These are phyloP conservation scores for Eidolon helvum DNA, from an alignment of 2,113 vertebrate species.

Conservation along the genomic window DNA sequence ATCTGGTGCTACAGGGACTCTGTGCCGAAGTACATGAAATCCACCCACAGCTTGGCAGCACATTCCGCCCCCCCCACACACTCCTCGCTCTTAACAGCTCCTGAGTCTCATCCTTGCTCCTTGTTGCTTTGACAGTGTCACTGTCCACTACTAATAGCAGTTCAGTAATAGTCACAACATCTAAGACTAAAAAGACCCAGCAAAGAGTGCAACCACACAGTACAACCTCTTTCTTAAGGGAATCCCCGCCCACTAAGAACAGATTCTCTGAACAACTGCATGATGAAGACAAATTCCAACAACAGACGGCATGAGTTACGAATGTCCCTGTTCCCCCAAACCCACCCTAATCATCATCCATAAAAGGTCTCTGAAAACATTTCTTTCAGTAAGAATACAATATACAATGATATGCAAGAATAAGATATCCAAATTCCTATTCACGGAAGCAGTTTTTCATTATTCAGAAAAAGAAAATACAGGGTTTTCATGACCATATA, in stretches of 20 bases:
- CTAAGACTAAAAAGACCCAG: background rate
- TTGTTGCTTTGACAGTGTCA: background rate
- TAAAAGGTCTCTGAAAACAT: background rate
- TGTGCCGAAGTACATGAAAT: background rate
- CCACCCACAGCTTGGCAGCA: background rate
- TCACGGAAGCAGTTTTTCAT: background rate
- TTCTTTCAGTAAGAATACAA: background rate
- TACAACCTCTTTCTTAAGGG: background rate
- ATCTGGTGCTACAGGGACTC: too few species aligned
- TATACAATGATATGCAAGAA: background rate
- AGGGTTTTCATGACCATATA: slow-evolving; percentile 18
- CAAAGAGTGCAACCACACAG: background rate
- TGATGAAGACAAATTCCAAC: background rate
- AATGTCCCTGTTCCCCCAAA: background rate
- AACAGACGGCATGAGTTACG: background rate
- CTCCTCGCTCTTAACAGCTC: background rate
- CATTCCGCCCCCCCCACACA: background rate
- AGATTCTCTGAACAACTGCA: background rate
- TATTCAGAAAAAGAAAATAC: slow-evolving; percentile 34
- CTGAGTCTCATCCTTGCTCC: background rate
- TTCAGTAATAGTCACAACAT: background rate
- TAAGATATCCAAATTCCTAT: background rate
- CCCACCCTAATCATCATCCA: background rate
- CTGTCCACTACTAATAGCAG: background rate
- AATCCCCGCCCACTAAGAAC: background rate